Percentiles rank a stretch among this genome's conserved stretches.
Conservation (phyloP, 1,140 invertebrate species). For the Dinothrombium tinctorium region DNA sequence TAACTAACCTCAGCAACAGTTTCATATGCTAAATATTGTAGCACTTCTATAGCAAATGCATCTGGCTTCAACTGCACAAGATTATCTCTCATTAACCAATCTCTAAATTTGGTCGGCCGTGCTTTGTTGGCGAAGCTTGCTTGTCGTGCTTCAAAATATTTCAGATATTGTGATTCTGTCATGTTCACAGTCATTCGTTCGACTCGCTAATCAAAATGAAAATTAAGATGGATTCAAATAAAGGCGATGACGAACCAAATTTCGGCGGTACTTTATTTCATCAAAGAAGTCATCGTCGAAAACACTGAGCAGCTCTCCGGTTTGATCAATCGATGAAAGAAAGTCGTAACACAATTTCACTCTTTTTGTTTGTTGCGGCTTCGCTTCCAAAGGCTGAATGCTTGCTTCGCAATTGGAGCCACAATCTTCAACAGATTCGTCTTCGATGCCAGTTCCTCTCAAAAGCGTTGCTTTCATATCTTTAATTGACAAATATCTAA, state of each 20-base stretch:
- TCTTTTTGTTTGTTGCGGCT: conserved; percentile 14
- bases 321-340: conserved; percentile 19
- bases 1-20: conserved; percentile 33
- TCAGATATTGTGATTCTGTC: conserved; percentile 20
- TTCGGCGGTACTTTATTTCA: conserved; percentile 20
- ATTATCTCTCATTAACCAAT: conserved; percentile 27
- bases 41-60: conserved; percentile 27
- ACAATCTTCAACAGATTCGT: conserved; percentile 11
- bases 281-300: conserved; percentile 20
- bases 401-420: not conserved
- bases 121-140: conserved; percentile 25
- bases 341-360: conserved; percentile 21
- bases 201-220: conserved; percentile 16
- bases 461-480: conserved; percentile 17
- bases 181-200: conserved; percentile 19
- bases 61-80: conserved; percentile 21
- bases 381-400: not conserved
- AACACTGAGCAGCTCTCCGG: conserved; percentile 18
- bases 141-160: conserved; percentile 26
- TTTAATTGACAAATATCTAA: conserved; percentile 29
- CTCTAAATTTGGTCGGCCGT: conserved; percentile 27
- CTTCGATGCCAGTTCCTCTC: conserved; percentile 14
- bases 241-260: conserved; percentile 16
- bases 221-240: not conserved
- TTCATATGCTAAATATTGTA: conserved; percentile 39